Percentiles rank a stretch among this genome's conserved stretches.
phyloP scores from a whole-genome alignment of 2,888 invertebrate genomes.

The Lymantria dispar region DNA sequence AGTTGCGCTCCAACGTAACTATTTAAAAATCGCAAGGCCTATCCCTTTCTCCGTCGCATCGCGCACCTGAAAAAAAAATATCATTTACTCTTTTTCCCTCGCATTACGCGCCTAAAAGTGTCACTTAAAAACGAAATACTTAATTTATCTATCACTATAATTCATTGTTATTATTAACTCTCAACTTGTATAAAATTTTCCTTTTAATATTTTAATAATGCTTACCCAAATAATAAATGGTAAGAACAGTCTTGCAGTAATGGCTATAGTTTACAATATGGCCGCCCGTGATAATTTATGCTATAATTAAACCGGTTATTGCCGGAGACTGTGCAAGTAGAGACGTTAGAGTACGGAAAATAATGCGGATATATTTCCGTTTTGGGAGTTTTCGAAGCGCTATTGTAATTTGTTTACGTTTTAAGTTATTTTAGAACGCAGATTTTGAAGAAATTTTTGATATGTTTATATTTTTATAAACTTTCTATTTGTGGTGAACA shows the following conservation, averaged over 20 bases:
- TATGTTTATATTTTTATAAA: too few relatives aligned
- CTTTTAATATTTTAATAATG: background rate
- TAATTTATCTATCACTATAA: too few relatives aligned
- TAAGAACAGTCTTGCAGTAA: conserved; percentile 2
- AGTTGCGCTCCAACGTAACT: too few relatives aligned
- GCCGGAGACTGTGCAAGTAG: conserved; percentile 8
- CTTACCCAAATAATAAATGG: background rate
- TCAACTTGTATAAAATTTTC: too few relatives aligned
- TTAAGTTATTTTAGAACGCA: background rate
- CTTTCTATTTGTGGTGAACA: too few relatives aligned
- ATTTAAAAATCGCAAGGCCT: too few relatives aligned
- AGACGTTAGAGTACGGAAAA: conserved; percentile 11
- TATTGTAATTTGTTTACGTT: background rate
- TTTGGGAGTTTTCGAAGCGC: conserved; percentile 4
- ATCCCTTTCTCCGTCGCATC: too few relatives aligned
- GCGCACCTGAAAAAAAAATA: too few relatives aligned
- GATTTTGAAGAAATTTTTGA: background rate
- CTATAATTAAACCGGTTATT: conserved; percentile 44
- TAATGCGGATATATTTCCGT: conserved; percentile 26
- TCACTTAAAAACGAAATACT: too few relatives aligned
- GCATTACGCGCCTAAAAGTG: too few relatives aligned
- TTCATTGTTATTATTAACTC: too few relatives aligned
- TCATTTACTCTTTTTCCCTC: too few relatives aligned
- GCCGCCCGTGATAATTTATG: conserved; percentile 40
- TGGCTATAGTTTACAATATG: conserved; percentile 11